A percentile compares a stretch with the other conserved stretches of the same genome.
These are phyloP conservation scores for Falco novaeseelandiae DNA, from an alignment of 2,797 vertebrate genomes.

Conservation along the genomic window DNA sequence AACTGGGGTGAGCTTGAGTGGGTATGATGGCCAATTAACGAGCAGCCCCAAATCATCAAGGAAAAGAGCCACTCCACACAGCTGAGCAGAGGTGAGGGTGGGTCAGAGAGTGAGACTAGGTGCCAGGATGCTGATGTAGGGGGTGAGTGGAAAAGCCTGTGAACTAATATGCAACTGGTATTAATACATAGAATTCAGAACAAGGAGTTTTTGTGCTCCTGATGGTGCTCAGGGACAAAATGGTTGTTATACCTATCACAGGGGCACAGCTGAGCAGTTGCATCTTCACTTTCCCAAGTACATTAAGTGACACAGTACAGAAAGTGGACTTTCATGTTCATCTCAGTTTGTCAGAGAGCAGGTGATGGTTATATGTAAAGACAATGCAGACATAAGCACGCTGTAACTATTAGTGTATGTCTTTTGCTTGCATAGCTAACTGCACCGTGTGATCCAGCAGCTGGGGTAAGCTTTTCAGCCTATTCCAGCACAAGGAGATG, in stretches of 20 bases:
- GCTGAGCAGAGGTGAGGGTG: not conserved
- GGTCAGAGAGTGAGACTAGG: not conserved
- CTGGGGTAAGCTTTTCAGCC: not conserved
- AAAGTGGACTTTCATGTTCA: not conserved
- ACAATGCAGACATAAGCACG: not conserved
- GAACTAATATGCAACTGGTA: not conserved
- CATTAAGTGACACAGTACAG: not conserved
- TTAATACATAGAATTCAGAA: not conserved
- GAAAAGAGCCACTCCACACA: not conserved
- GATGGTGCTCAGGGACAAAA: not conserved
- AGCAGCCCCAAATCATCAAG: not conserved
- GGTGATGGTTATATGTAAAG: not conserved
- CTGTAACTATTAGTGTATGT: not conserved
- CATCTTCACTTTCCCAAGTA: not conserved
- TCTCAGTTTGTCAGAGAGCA: not conserved
- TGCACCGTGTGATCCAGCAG: not conserved
- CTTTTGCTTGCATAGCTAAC: not conserved
- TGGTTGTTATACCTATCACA: not conserved
- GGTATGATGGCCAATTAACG: fast-evolving
- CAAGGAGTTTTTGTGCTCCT: not conserved
- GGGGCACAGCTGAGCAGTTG: not conserved
- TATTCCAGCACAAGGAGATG: not conserved
- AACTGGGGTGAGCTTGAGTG: not conserved
- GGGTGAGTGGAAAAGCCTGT: not conserved
- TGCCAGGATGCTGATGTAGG: not conserved